Conservation (phyloP, 2,797 vertebrate genomes). For the Ctenosaura bakeri region DNA sequence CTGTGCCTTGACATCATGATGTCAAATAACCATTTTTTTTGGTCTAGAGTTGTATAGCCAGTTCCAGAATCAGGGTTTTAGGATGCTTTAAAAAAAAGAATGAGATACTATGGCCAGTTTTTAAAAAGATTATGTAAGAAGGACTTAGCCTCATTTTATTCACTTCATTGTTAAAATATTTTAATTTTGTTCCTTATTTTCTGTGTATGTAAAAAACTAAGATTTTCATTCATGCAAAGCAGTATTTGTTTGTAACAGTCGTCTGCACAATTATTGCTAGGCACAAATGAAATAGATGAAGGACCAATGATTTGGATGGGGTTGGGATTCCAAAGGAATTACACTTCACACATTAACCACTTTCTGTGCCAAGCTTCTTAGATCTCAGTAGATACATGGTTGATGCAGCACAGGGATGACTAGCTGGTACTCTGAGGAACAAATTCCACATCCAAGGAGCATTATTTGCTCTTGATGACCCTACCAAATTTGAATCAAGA, state of each 20-base stretch:
- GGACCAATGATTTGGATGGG: background rate
- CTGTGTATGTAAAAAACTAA: background rate
- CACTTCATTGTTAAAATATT: constrained; percentile 43
- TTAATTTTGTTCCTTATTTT: constrained; percentile 41
- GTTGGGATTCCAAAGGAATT: background rate
- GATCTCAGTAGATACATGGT: background rate
- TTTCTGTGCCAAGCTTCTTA: background rate
- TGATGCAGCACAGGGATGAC: background rate
- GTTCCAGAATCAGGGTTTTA: constrained; percentile 39
- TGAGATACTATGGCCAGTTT: constrained; percentile 15
- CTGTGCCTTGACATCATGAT: background rate
- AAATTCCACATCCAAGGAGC: background rate
- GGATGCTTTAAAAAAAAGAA: background rate
- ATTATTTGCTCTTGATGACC: background rate
- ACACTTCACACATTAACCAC: constrained; percentile 45
- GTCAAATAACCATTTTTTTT: background rate
- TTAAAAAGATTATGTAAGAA: constrained; percentile 48
- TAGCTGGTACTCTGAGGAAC: background rate
- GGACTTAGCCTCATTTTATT: constrained; percentile 49
- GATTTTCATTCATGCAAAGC: background rate
- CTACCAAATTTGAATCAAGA: background rate
- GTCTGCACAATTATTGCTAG: constrained; percentile 7
- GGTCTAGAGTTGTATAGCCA: constrained; percentile 25
- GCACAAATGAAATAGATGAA: background rate
- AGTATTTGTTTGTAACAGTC: background rate